Conservation (phyloP, 2,113 vertebrate genomes). For the Lepidiolamprologus cunningtoni region DNA sequence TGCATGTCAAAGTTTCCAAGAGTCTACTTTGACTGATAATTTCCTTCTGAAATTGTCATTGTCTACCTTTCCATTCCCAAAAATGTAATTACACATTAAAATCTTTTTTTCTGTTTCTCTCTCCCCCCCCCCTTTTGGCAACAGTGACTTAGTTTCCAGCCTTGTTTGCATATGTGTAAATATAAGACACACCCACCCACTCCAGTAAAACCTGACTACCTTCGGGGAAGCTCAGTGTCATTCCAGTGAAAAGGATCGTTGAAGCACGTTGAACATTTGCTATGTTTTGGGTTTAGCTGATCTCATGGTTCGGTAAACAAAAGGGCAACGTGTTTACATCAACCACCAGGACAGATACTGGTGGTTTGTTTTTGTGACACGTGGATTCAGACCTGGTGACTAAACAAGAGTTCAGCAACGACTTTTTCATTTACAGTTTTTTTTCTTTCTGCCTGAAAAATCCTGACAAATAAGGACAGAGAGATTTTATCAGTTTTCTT, state of each 20-base stretch:
- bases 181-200: not conserved
- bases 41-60: not conserved
- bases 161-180: not conserved
- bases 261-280: not conserved
- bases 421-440: not conserved
- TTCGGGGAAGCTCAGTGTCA: not conserved
- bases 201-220: not conserved
- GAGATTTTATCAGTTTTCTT: not conserved
- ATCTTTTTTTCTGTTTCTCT: not conserved
- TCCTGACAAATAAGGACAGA: not conserved
- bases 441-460: not conserved
- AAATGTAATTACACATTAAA: not conserved
- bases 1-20: not conserved
- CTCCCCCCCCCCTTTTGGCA: rapidly evolving
- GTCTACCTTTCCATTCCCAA: not conserved
- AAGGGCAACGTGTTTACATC: slow-evolving; percentile 23
- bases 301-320: slow-evolving; percentile 49
- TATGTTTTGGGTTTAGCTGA: slow-evolving; percentile 47
- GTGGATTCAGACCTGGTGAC: not conserved
- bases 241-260: not conserved
- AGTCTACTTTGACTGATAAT: not conserved
- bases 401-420: not conserved
- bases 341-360: slow-evolving; percentile 6
- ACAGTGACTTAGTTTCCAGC: not conserved
- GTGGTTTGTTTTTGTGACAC: slow-evolving; percentile 15